Conservation (phyloP, 2,797 vertebrate genomes). For the Parambassis ranga region DNA sequence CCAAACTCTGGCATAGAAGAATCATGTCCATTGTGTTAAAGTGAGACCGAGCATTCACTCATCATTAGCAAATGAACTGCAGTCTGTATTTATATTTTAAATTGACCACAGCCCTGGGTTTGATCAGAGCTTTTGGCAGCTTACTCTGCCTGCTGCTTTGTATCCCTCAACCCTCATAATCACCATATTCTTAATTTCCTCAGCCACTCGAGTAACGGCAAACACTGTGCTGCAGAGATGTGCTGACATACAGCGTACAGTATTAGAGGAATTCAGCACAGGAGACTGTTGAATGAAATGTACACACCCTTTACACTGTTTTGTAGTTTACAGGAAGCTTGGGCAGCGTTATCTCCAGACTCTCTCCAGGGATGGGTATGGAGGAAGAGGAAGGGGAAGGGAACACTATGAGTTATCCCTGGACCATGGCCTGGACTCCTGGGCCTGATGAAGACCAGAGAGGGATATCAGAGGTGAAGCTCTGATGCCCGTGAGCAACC, state of each 20-base stretch:
- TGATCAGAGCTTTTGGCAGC: conserved; percentile 37
- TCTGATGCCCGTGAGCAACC: conserved; percentile 31
- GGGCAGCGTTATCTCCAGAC: conserved; percentile 21
- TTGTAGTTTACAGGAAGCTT: conserved; percentile 16
- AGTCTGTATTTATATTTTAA: conserved; percentile 33
- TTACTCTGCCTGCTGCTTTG: conserved; percentile 16
- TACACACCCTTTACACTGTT: conserved; percentile 11
- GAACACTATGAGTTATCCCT: neutral
- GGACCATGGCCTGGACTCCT: conserved; percentile 30
- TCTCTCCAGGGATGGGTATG: conserved; percentile 24
- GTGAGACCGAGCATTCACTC: conserved; percentile 2
- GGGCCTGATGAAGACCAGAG: conserved; percentile 46
- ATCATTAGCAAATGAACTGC: conserved; percentile 29
- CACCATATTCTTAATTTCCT: conserved; percentile 34
- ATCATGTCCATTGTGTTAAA: neutral
- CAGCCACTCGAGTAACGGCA: neutral
- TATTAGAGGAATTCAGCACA: neutral
- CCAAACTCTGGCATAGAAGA: neutral
- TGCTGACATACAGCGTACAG: conserved; percentile 16
- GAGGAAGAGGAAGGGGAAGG: neutral
- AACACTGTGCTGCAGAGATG: neutral
- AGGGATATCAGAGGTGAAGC: conserved; percentile 64
- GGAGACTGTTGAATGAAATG: neutral
- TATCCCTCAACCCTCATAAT: conserved; percentile 35
- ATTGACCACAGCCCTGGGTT: conserved; percentile 43